phyloP scores from a whole-genome alignment of 2,888 invertebrate species.

The Eucera pruinosa region DNA sequence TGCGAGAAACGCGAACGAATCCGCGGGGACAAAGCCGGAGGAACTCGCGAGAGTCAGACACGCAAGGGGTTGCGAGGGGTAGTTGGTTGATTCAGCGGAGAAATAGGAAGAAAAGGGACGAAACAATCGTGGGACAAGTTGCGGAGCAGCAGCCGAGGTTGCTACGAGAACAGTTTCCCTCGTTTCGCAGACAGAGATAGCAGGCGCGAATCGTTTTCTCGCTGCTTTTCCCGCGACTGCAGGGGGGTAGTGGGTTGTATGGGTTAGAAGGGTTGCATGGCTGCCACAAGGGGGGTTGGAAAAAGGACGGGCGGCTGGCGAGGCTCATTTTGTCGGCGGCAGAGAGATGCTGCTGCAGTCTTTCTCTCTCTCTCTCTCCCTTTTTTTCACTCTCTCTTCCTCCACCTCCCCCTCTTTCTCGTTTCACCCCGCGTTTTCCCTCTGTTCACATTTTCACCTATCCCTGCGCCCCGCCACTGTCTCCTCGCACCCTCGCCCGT shows the following conservation, averaged over 20 bases:
- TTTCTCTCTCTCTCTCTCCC: conserved; percentile 28
- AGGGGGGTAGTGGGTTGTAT: conserved; percentile 25
- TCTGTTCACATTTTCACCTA: conserved; percentile 59
- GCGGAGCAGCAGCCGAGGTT: conserved; percentile 44
- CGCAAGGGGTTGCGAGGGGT: too few relatives aligned
- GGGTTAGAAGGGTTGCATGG: conserved; percentile 48
- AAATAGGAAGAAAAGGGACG: conserved; percentile 35
- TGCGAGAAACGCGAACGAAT: conserved; percentile 25
- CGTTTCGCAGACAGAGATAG: conserved; percentile 24
- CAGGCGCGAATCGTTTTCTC: conserved; percentile 74
- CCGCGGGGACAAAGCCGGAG: conserved; percentile 12
- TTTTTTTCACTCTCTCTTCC: conserved; percentile 1
- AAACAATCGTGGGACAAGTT: conserved; percentile 63
- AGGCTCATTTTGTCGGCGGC: conserved; percentile 84
- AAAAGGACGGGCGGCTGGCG: conserved; percentile 73
- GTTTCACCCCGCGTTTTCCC: conserved; percentile 35
- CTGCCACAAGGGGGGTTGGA: conserved; percentile 38
- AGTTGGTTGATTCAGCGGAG: neutral
- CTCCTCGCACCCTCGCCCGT: conserved; percentile 33
- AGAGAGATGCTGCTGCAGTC: conserved; percentile 75
- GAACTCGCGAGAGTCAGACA: conserved; percentile 1
- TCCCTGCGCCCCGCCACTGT: conserved; percentile 43
- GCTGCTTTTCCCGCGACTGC: conserved; percentile 69
- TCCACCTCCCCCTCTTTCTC: conserved; percentile 18
- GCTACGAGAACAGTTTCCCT: conserved; percentile 48